Evolutionary conservation across 1,140 invertebrate genomes (phyloP), one percentile per base, ranked within the genome.

Genomic region (Chironomus striatipennis): DNA sequence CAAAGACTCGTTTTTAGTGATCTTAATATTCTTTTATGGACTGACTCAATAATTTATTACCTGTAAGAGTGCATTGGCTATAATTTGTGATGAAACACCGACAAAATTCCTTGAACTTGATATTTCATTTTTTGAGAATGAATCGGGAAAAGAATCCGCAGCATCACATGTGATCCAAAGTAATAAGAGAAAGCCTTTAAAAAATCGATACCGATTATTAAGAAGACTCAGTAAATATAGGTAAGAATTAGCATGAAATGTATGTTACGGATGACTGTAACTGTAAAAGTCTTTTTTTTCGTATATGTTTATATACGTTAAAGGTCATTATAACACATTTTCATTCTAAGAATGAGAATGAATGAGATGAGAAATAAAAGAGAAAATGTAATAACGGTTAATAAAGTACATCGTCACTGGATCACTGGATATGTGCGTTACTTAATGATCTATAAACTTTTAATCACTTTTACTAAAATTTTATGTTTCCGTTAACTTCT

Each of bases 51-150:
- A 0, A 21, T 12, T 18, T 18, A 20, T 20, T 20, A 70, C 65
- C 65, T 70, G 65, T 9, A 70, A 20, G 3, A 70, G 18, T 8
- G 65, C 65, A 20, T 70, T 70, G 10, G 79, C 79, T 74, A 82
- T 79, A 74, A 81, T 78, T 76, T 82, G 80, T 0, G 81, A 81
- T 18, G 78, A 77, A 10, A 76, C 73, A 0, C 42, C 74, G 15
- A 75, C 43, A 20, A 57, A 21, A 73, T 75, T 73, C 57, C 20
- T 70, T 10, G 65, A 70, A 21, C 20, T 70, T 20, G 17, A 20
- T 10, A 70, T 21, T 10, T 70, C 65, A 70, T 70, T 70, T 18
- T 21, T 70, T 6, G 17, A 70, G 10, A 20, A 21, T 6, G 65
- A 21, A 70, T 70, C 65, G 7, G 65, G 65, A 20, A 57, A 57